Conservation (phyloP, 2,113 vertebrate genomes). For the Mobula hypostoma region DNA sequence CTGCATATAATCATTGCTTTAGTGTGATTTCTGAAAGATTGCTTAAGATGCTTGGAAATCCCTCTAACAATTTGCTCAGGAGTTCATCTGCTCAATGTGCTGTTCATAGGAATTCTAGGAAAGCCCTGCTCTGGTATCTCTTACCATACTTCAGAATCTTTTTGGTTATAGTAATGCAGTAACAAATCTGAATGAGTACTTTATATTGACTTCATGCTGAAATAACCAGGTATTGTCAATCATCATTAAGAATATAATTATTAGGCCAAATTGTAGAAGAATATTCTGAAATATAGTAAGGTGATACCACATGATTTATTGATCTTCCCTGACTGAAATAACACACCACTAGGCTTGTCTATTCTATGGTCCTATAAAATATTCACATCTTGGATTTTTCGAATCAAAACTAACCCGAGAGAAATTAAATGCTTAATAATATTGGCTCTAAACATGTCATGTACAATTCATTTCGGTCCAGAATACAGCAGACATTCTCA, state of each 20-base stretch:
- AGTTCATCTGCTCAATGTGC: background rate
- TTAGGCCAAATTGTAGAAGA: constrained; percentile 23
- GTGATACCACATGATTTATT: background rate
- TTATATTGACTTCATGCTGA: background rate
- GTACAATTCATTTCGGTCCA: background rate
- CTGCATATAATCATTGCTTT: background rate
- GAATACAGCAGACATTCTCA: background rate
- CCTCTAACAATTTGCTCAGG: background rate
- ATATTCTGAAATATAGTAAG: background rate
- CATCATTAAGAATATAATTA: constrained; percentile 4
- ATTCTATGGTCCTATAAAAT: background rate
- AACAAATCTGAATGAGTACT: background rate
- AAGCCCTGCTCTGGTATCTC: background rate
- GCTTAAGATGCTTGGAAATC: background rate
- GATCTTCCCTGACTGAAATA: constrained; percentile 23
- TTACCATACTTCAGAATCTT: background rate
- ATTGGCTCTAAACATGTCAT: background rate
- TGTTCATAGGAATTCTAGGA: background rate
- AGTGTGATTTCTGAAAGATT: background rate
- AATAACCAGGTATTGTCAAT: background rate
- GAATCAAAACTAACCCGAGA: background rate
- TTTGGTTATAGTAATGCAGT: no score
- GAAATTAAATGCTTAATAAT: constrained; percentile 5
- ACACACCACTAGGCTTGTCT: background rate
- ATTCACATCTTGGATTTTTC: background rate